Percentiles rank a stretch among this genome's conserved stretches.
Evolutionary conservation across 2,113 vertebrate genomes (phyloP).

Genomic region (Panthera leo): DNA sequence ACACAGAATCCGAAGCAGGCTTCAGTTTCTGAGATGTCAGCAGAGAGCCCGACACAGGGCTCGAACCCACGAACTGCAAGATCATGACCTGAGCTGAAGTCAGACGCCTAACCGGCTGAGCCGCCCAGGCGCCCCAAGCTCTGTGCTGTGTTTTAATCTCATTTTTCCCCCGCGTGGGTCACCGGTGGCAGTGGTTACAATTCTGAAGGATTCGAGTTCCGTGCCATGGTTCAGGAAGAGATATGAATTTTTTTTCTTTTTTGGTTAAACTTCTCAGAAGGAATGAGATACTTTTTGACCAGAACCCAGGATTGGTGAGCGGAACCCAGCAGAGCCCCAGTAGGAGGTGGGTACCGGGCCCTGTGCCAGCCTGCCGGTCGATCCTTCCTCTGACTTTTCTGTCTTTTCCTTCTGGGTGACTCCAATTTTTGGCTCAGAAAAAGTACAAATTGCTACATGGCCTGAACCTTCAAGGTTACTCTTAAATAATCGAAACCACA

Average conservation of each 20-base stretch:
- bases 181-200: not conserved
- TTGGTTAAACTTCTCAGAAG: not conserved
- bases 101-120: too few relatives aligned
- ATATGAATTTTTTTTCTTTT: not conserved
- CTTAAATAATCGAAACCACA: slow-evolving; percentile 2
- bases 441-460: not conserved
- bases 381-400: rapidly evolving
- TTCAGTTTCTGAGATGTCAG: too few relatives aligned
- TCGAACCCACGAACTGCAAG: too few relatives aligned
- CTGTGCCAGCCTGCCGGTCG: not conserved
- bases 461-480: not conserved
- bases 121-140: too few relatives aligned
- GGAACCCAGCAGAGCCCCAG: not conserved
- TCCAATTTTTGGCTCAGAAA: slow-evolving; percentile 1
- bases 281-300: not conserved
- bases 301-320: not conserved
- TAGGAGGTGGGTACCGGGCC: not conserved
- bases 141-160: not conserved
- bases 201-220: not conserved
- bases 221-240: not conserved
- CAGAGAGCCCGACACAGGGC: too few relatives aligned
- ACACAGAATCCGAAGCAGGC: too few relatives aligned
- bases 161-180: not conserved
- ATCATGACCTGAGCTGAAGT: too few relatives aligned
- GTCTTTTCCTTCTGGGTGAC: not conserved